A percentile compares a stretch with the other conserved stretches of the same genome.
These are phyloP conservation scores for Caloenas nicobarica DNA, from an alignment of 2,113 vertebrate genomes.

Conservation along the genomic window DNA sequence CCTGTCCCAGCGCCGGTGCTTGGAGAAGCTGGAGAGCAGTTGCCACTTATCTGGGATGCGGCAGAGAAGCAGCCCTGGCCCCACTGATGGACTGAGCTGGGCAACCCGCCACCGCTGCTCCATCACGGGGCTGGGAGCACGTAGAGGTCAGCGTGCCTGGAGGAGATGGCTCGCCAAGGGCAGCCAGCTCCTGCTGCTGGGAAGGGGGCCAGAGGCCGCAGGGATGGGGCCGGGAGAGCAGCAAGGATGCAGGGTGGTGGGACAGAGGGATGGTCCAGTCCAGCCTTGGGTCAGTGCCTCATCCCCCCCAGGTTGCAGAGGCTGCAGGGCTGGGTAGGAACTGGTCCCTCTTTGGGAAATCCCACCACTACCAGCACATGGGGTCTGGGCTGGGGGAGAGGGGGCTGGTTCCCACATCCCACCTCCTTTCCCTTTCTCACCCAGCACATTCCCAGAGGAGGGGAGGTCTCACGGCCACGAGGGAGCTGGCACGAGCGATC, in stretches of 20 bases:
- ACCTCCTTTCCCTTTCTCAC: background rate
- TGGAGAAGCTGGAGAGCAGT: background rate
- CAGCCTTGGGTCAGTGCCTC: background rate
- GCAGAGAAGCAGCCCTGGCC: background rate
- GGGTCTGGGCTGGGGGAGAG: background rate
- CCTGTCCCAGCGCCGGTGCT: background rate
- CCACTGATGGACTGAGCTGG: fast-evolving
- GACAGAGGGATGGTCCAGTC: background rate
- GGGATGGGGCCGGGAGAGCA: background rate
- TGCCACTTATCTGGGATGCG: background rate
- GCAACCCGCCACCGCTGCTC: background rate
- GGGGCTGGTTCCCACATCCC: background rate
- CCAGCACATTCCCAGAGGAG: background rate
- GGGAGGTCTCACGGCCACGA: fast-evolving
- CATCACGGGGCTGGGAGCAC: background rate
- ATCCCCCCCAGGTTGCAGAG: fast-evolving
- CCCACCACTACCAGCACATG: background rate
- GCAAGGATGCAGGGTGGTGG: background rate
- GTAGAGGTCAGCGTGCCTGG: background rate
- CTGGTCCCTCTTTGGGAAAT: background rate
- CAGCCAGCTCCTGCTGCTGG: background rate
- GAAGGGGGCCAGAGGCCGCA: background rate
- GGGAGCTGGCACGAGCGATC: background rate
- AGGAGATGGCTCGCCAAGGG: background rate
- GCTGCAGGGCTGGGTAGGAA: background rate